Evolutionary conservation across 2,113 vertebrate species (phyloP).

Genomic region (Danio rerio): DNA sequence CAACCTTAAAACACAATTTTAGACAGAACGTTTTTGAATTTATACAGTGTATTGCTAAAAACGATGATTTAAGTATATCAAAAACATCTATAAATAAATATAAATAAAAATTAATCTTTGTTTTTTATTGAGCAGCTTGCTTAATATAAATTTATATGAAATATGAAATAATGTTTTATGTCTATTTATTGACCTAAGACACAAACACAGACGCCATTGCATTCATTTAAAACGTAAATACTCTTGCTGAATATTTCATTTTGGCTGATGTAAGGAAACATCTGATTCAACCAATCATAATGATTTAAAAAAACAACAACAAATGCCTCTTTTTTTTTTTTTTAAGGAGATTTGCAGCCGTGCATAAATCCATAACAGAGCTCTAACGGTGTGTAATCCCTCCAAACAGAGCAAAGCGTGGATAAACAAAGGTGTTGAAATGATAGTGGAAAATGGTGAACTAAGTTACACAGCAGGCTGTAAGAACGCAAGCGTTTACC

Average conservation of each 20-base stretch:
- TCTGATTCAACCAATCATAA: not conserved
- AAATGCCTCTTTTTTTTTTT: not conserved
- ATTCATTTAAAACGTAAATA: not conserved
- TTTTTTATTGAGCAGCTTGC: not conserved
- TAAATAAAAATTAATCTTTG: not conserved
- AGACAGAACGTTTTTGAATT: too few species aligned
- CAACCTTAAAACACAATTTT: too few species aligned
- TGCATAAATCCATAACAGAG: slow-evolving; percentile 5
- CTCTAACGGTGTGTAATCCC: not conserved
- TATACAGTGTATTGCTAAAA: too few species aligned
- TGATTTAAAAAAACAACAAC: not conserved
- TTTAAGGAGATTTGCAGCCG: too few species aligned
- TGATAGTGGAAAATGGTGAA: not conserved
- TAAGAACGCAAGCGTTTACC: slow-evolving; percentile 61
- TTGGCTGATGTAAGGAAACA: not conserved
- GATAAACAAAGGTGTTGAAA: not conserved
- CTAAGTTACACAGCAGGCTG: not conserved
- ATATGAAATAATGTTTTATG: not conserved
- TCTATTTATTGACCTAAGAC: not conserved
- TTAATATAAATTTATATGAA: too few species aligned
- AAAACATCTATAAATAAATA: not conserved
- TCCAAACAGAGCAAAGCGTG: not conserved
- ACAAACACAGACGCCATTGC: not conserved
- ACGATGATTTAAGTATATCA: too few species aligned
- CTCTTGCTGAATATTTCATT: not conserved